phyloP scores from a whole-genome alignment of 2,113 vertebrate genomes.

The Noturus placidus region DNA sequence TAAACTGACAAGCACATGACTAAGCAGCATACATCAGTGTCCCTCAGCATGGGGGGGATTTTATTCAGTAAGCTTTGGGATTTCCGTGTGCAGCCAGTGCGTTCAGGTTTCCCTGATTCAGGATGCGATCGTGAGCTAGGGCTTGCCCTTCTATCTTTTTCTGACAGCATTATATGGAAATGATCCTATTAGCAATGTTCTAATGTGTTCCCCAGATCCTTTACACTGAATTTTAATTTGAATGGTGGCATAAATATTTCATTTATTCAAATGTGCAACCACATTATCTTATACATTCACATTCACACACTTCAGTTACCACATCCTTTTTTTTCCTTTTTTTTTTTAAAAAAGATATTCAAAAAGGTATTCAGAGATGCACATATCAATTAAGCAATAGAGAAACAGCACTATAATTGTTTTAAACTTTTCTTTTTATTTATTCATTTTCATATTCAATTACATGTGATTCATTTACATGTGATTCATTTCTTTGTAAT shows the following conservation, averaged over 20 bases:
- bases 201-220: slow-evolving; percentile 62
- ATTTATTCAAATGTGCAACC: slow-evolving; percentile 61
- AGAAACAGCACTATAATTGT: not conserved
- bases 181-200: slow-evolving; percentile 71
- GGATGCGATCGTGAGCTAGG: slow-evolving; percentile 58
- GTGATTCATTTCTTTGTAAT: too few relatives aligned
- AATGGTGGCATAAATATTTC: slow-evolving; percentile 67
- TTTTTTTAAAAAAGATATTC: too few relatives aligned
- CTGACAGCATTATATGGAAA: slow-evolving; percentile 74
- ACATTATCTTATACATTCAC: slow-evolving; percentile 41
- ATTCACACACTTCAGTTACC: slow-evolving; percentile 10
- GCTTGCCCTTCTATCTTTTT: slow-evolving; percentile 55
- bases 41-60: not conserved
- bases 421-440: not conserved
- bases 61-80: slow-evolving; percentile 3
- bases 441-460: too few relatives aligned
- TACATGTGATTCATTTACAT: too few relatives aligned
- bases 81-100: not conserved
- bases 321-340: not conserved
- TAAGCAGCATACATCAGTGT: not conserved
- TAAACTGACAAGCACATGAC: not conserved
- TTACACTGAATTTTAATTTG: slow-evolving; percentile 69
- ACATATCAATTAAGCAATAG: too few relatives aligned
- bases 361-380: not conserved
- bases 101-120: slow-evolving; percentile 61